phyloP scores from a whole-genome alignment of 1,140 invertebrate genomes.

The Drosophila micromelanica region DNA sequence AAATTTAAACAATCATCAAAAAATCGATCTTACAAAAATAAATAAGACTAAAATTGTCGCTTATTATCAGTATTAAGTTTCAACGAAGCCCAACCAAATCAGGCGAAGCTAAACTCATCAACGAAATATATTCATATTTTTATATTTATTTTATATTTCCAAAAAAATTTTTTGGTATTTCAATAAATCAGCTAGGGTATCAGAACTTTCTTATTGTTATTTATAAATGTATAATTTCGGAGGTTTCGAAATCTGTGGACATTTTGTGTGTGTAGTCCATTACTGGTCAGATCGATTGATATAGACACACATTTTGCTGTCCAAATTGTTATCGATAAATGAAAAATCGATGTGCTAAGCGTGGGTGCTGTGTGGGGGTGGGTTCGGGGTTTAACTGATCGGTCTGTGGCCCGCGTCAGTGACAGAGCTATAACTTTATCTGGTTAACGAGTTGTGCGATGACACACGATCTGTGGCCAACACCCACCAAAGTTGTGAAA shows the following conservation, averaged over 20 bases:
- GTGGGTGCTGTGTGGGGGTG: not conserved
- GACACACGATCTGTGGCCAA: constrained; percentile 61
- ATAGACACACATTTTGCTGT: too few species aligned
- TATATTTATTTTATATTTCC: too few species aligned
- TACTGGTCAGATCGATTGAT: constrained; percentile 67
- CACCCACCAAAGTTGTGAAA: constrained; percentile 72
- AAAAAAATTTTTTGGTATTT: too few species aligned
- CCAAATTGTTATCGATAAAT: constrained; percentile 13
- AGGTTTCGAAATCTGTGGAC: constrained; percentile 46
- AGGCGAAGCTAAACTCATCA: not conserved
- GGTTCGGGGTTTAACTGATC: too few species aligned
- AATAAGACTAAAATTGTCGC: too few species aligned
- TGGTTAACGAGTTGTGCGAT: constrained; percentile 54
- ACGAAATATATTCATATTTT: too few species aligned
- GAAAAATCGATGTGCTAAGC: constrained; percentile 1
- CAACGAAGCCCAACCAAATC: not conserved
- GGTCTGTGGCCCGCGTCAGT: not conserved
- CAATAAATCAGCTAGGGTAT: not conserved
- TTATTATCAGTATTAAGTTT: too few species aligned
- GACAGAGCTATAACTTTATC: constrained; percentile 37
- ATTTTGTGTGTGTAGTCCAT: constrained; percentile 28
- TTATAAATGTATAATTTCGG: constrained; percentile 3
- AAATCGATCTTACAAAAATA: too few species aligned
- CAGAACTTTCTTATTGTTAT: not conserved
- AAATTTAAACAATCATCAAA: too few species aligned